Base-by-base conservation (phyloP, 2,113 vertebrate genomes). In the Siniperca knerii region DNA sequence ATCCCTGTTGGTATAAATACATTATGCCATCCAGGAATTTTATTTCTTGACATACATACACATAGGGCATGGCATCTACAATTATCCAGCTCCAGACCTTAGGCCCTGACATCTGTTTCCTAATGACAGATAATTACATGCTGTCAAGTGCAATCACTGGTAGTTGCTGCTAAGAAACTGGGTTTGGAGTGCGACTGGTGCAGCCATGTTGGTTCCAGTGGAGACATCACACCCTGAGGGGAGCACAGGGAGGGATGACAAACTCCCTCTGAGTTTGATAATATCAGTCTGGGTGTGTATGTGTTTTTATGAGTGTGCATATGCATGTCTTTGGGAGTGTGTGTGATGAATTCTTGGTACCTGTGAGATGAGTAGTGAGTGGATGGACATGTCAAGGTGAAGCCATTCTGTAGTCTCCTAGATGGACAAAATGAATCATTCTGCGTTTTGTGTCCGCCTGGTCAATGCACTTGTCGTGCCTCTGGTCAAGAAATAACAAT, bases 81-180 rank as follows among this genome's bases (percentile, higher is more conserved):
- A 89, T 94, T 91, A 94, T 83, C 82, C 81, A 92, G 65, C 78
- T 77, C 79, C 58, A 91, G 91, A 96, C 96, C 96, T 77, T 55
- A 20, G 96, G 96, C 95, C 95, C 94, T 94, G 96, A 96, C 97
- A 97, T 97, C 97, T 98, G 97, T 97, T 98, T 94, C 89, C 68
- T 98, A 97, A 98, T 98, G 97, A 97, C 96, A 95, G 95, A 95
- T 98, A 98, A 98, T 98, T 98, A 97, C 96, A 95, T 93, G 95
- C 96, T 97, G 97, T 97, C 97, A 96, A 93, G 95, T 91, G 95
- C 96, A 97, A 97, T 98, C 97, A 97, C 90, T 94, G 87, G 89
- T 94, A 96, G 96, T 96, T 94, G 94, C 94, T 92, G 91, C 95
- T 95, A 95, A 97, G 96, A 92, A 94, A 91, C 88, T 80, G 81